phyloP scores from a whole-genome alignment of 2,113 vertebrate genomes.

The Platichthys stellatus region DNA sequence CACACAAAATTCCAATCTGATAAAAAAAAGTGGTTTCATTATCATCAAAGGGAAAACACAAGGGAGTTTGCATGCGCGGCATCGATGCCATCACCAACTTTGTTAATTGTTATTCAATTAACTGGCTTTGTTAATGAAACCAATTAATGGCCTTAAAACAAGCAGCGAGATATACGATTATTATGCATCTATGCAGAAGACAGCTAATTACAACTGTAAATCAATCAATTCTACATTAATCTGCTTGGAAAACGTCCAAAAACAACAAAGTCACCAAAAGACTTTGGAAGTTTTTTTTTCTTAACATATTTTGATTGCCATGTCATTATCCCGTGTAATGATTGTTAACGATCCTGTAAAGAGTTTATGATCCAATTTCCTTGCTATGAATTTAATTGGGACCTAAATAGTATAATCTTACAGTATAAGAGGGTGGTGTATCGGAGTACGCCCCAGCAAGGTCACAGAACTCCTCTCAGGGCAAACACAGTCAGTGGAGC shows the following conservation, averaged over 20 bases:
- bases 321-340: conserved; percentile 78
- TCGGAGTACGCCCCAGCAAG: conserved; percentile 62
- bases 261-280: conserved; percentile 81
- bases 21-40: conserved; percentile 82
- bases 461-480: conserved; percentile 69
- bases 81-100: conserved; percentile 76
- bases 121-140: conserved; percentile 82
- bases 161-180: conserved; percentile 79
- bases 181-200: conserved; percentile 80
- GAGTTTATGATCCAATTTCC: conserved; percentile 78
- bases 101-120: conserved; percentile 84
- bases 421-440: conserved; percentile 64
- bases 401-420: conserved; percentile 74
- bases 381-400: conserved; percentile 75
- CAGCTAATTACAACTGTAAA: conserved; percentile 82
- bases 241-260: conserved; percentile 80
- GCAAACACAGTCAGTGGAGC: conserved; percentile 52
- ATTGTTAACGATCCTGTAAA: conserved; percentile 77
- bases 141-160: conserved; percentile 82
- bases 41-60: conserved; percentile 78
- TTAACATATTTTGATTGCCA: conserved; percentile 76
- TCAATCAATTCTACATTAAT: conserved; percentile 80
- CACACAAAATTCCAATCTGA: conserved; percentile 83
- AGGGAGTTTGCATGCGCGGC: conserved; percentile 71
- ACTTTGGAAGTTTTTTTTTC: conserved; percentile 74